These are phyloP conservation scores for Callipepla californica DNA, from an alignment of 2,113 vertebrate species.

Conservation along the genomic window DNA sequence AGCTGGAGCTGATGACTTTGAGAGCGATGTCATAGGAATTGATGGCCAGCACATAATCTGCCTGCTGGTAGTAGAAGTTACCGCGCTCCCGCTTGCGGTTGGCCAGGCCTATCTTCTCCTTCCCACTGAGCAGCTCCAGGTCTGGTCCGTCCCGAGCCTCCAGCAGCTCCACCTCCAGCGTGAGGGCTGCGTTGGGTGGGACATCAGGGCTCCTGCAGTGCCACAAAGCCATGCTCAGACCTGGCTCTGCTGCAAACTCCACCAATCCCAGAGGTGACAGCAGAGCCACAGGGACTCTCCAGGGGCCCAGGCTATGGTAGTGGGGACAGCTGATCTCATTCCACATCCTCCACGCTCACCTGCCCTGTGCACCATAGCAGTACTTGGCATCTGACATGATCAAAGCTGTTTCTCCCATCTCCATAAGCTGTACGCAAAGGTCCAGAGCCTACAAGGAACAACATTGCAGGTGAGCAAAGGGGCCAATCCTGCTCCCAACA, in stretches of 20 bases:
- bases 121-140: constrained; percentile 86
- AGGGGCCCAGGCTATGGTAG: not conserved
- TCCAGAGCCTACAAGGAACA: constrained; percentile 86
- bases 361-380: constrained; percentile 89
- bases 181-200: constrained; percentile 81
- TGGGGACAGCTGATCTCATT: not conserved
- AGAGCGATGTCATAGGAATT: constrained; percentile 94
- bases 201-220: constrained; percentile 81
- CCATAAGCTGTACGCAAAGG: constrained; percentile 91
- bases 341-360: constrained; percentile 69
- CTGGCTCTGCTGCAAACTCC: fast-evolving
- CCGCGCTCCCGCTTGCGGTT: constrained; percentile 89
- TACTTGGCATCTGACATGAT: constrained; percentile 89
- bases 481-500: fast-evolving
- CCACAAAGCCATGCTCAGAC: not conserved
- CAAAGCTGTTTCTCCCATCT: constrained; percentile 86
- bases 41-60: constrained; percentile 90
- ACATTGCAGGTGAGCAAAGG: fast-evolving
- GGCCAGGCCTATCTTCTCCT: constrained; percentile 85
- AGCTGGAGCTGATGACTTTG: constrained; percentile 88
- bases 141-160: constrained; percentile 82
- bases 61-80: constrained; percentile 91
- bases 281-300: fast-evolving
- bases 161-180: constrained; percentile 88
- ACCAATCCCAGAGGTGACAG: not conserved